A percentile compares a stretch with the other conserved stretches of the same genome.
Conservation (phyloP, 2,797 vertebrate genomes). For the Odontamblyopus rebecca region DNA sequence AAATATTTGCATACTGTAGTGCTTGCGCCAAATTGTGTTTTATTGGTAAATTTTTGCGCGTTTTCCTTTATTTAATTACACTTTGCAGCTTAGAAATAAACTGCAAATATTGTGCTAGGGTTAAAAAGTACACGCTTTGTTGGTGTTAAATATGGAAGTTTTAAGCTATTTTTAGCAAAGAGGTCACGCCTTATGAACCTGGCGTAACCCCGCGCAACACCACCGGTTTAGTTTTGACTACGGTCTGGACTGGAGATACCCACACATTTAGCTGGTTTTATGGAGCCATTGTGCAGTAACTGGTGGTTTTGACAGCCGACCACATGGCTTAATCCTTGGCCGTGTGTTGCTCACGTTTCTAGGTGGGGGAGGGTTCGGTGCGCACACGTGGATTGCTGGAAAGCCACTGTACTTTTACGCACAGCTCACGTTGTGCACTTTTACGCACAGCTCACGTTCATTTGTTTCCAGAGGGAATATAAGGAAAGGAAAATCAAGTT, state of each 20-base stretch:
- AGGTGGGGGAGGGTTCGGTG: background rate
- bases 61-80: background rate
- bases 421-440: background rate
- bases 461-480: background rate
- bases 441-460: background rate
- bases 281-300: background rate
- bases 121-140: background rate
- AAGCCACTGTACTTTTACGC: background rate
- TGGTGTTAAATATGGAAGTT: background rate
- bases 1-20: background rate
- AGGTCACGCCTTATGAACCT: background rate
- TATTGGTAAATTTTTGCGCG: background rate
- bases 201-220: background rate
- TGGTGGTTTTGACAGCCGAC: conserved; percentile 2
- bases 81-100: background rate
- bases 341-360: conserved; percentile 1
- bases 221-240: background rate
- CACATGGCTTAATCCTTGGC: background rate
- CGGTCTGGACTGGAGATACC: background rate
- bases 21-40: background rate
- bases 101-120: background rate
- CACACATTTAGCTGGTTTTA: background rate
- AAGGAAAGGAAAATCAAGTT: background rate
- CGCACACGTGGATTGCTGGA: background rate
- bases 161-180: conserved; percentile 3